Conservation (phyloP, 2,113 vertebrate species). For the Saimiri boliviensis region DNA sequence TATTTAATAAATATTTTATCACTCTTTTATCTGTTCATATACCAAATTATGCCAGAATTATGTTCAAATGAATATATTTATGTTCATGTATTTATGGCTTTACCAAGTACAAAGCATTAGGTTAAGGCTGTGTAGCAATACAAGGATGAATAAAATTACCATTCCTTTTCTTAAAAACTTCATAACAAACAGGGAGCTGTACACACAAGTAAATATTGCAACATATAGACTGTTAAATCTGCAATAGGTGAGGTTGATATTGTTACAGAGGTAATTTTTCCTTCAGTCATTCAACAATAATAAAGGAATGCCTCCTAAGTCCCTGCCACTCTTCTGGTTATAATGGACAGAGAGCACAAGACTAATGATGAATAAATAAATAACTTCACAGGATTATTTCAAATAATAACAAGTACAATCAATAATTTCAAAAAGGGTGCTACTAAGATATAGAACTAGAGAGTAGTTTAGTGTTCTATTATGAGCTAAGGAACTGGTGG, state of each 20-base stretch:
- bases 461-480: background rate
- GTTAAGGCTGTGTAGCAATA: background rate
- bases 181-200: background rate
- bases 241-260: background rate
- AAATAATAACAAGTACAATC: background rate
- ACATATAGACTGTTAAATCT: background rate
- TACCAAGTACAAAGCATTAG: background rate
- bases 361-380: background rate
- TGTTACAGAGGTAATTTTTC: background rate
- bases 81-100: background rate
- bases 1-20: background rate
- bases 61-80: slow-evolving; percentile 3
- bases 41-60: background rate
- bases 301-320: background rate
- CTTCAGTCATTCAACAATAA: background rate
- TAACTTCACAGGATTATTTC: background rate
- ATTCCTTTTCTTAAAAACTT: background rate
- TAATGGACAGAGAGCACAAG: background rate
- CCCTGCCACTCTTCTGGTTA: background rate
- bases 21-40: background rate
- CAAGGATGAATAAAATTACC: background rate
- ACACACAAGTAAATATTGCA: background rate
- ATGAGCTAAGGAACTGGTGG: background rate
- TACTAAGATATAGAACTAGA: background rate
- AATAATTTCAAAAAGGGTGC: background rate